Conservation (phyloP, 1,140 invertebrate species). For the Condylostylus longicornis region DNA sequence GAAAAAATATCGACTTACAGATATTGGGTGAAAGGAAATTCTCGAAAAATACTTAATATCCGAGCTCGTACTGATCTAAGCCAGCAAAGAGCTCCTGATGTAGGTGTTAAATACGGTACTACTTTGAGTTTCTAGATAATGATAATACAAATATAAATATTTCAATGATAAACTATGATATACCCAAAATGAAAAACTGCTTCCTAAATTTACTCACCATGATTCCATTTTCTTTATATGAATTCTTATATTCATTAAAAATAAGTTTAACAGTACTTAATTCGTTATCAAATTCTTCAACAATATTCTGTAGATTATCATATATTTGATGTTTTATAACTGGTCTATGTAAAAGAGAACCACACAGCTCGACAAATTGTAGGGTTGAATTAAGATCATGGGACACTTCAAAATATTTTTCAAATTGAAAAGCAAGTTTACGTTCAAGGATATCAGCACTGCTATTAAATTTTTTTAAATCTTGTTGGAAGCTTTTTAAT, state of each 20-base stretch:
- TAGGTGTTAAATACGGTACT: no score
- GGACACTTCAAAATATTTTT: slow-evolving; percentile 55
- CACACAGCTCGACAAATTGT: slow-evolving; percentile 49
- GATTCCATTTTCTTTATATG: slow-evolving; percentile 5
- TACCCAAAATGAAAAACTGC: no score
- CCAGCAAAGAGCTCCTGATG: no score
- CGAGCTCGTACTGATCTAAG: no score
- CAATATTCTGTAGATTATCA: slow-evolving; percentile 14
- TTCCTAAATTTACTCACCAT: slow-evolving; percentile 4
- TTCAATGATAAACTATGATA: no score
- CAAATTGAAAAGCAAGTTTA: slow-evolving; percentile 51
- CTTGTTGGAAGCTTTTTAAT: slow-evolving; percentile 40
- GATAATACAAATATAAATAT: no score
- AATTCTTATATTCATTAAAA: slow-evolving; percentile 16
- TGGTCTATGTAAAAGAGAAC: slow-evolving; percentile 46
- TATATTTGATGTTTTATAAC: slow-evolving; percentile 39
- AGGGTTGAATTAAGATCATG: slow-evolving; percentile 42
- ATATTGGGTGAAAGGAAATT: no score
- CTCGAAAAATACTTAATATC: no score
- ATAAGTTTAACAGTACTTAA: slow-evolving; percentile 42
- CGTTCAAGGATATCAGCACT: slow-evolving; percentile 46
- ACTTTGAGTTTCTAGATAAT: no score
- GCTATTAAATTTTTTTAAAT: slow-evolving; percentile 38
- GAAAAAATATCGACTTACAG: no score
- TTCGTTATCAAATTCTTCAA: slow-evolving; percentile 40